These are phyloP conservation scores for Leistus spinibarbis DNA, from an alignment of 2,888 invertebrate species.

Conservation along the genomic window DNA sequence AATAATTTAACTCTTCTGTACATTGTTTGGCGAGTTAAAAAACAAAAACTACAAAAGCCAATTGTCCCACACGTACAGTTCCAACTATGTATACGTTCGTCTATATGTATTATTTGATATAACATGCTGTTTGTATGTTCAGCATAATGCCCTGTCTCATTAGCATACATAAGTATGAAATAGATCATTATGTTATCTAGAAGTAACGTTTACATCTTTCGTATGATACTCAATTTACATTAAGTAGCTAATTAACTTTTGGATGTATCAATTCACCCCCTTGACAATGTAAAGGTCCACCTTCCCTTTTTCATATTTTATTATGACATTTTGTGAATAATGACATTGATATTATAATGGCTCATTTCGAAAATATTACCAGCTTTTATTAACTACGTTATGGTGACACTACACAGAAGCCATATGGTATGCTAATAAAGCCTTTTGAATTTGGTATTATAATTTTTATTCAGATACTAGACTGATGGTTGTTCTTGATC, in stretches of 20 bases:
- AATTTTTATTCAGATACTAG: not conserved
- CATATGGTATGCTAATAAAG: not conserved
- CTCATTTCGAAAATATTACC: not conserved
- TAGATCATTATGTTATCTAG: not conserved
- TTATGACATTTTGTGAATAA: not conserved
- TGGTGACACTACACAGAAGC: not conserved
- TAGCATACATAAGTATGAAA: not conserved
- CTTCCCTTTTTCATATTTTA: not conserved
- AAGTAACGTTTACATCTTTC: not conserved
- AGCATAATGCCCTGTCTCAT: not conserved
- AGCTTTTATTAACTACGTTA: not conserved
- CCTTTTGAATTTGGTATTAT: not conserved
- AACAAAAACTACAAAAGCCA: not conserved
- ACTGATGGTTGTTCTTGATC: not conserved
- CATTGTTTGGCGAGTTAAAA: not conserved
- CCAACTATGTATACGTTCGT: not conserved
- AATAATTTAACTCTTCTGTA: not conserved
- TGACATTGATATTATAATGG: not conserved
- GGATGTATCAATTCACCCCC: not conserved
- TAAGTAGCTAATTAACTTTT: not conserved
- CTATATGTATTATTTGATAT: not conserved
- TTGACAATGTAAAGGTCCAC: not conserved
- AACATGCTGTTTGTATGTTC: not conserved
- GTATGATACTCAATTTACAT: not conserved
- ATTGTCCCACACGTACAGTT: not conserved